A percentile compares a stretch with the other conserved stretches of the same genome.
Conservation (phyloP, 1,140 invertebrate genomes). For the Aphis gossypii region DNA sequence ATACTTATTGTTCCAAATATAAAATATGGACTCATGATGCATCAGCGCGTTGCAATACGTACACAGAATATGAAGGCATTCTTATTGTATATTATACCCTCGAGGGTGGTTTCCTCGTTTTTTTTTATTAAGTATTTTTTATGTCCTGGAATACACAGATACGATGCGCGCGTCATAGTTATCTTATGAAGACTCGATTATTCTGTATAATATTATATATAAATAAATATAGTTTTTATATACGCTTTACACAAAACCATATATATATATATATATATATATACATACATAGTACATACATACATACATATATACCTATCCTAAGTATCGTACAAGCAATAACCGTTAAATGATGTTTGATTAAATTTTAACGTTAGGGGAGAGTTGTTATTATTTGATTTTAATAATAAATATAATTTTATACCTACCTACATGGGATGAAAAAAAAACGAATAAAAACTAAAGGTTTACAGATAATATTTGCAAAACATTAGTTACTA, state of each 20-base stretch:
- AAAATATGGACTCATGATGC: background rate
- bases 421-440: too few relatives aligned
- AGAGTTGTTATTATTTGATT: too few relatives aligned
- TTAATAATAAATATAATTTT: too few relatives aligned
- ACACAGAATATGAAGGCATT: background rate
- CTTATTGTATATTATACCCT: background rate
- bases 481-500: too few relatives aligned
- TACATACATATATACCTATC: background rate
- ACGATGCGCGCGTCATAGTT: background rate
- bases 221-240: background rate
- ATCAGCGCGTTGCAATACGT: background rate
- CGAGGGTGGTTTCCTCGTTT: background rate
- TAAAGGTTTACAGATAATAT: too few relatives aligned
- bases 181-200: background rate
- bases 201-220: background rate
- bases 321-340: too few relatives aligned
- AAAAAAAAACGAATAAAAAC: too few relatives aligned
- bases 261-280: too few relatives aligned
- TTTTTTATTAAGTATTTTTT: slow-evolving; percentile 1
- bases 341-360: too few relatives aligned
- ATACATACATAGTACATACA: too few relatives aligned
- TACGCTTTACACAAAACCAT: background rate
- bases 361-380: too few relatives aligned
- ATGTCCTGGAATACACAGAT: background rate
- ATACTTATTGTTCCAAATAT: background rate